A percentile compares a stretch with the other conserved stretches of the same genome.
These are phyloP conservation scores for Rhinichthys klamathensis DNA, from an alignment of 2,113 vertebrate genomes.

Conservation along the genomic window DNA sequence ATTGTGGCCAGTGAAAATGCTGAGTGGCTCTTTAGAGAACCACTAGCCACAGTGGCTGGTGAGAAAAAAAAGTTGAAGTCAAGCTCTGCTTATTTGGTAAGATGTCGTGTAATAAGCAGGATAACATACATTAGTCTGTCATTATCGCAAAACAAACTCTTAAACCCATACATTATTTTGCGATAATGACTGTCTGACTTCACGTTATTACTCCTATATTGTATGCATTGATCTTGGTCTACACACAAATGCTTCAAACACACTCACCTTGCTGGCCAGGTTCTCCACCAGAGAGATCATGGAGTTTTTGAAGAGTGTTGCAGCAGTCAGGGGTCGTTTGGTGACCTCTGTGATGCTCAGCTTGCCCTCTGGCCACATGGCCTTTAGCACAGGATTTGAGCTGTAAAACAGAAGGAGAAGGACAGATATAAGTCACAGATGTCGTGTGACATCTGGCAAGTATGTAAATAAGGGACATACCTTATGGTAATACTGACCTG, in stretches of 20 bases:
- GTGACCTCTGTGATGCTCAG: constrained; percentile 97
- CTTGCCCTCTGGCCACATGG: constrained; percentile 98
- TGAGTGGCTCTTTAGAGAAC: too few species aligned
- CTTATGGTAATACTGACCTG: constrained; percentile 78
- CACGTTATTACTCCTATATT: background rate
- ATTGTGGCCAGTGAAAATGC: too few species aligned
- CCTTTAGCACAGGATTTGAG: constrained; percentile 91
- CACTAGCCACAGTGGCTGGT: too few species aligned
- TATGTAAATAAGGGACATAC: background rate
- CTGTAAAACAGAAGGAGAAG: constrained; percentile 66
- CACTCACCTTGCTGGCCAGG: constrained; percentile 89
- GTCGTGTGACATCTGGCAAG: background rate
- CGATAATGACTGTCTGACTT: background rate
- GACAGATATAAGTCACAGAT: constrained; percentile 4
- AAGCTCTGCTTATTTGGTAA: background rate
- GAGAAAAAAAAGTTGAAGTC: too few species aligned
- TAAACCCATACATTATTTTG: background rate
- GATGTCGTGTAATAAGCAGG: background rate
- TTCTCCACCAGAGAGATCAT: constrained; percentile 98
- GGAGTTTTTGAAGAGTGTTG: constrained; percentile 95
- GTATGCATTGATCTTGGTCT: background rate
- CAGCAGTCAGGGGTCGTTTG: constrained; percentile 92
- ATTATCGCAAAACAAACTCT: background rate
- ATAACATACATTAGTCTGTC: background rate
- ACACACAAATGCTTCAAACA: background rate